Conservation (phyloP, 2,888 invertebrate species). For the Rapana venosa region DNA sequence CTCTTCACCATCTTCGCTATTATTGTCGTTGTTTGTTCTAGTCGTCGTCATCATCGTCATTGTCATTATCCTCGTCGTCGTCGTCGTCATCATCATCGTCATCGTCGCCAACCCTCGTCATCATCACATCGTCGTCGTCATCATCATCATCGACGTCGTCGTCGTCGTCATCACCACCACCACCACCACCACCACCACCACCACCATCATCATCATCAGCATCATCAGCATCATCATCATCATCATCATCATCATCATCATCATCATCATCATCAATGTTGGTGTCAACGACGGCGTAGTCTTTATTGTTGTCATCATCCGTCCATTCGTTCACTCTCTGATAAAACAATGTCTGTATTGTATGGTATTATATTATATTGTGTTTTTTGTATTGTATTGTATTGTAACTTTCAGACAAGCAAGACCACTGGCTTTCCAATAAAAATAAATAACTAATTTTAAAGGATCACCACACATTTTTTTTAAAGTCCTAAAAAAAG, state of each 20-base stretch:
- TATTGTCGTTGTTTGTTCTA: background rate
- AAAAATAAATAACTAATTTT: too few relatives aligned
- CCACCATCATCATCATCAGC: background rate
- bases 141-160: background rate
- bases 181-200: background rate
- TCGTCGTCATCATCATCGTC: background rate
- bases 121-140: background rate
- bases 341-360: too few relatives aligned
- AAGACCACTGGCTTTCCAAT: too few relatives aligned
- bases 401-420: too few relatives aligned
- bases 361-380: too few relatives aligned
- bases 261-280: background rate
- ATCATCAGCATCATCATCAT: background rate
- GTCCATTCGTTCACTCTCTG: too few relatives aligned
- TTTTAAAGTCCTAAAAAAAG: too few relatives aligned
- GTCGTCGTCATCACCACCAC: background rate
- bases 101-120: background rate
- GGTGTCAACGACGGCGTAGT: too few relatives aligned
- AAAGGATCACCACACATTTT: too few relatives aligned
- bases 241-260: conserved; percentile 7
- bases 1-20: too few relatives aligned
- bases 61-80: background rate
- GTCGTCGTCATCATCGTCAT: background rate
- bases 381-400: too few relatives aligned
- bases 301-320: too few relatives aligned